Percentiles rank a stretch among this genome's conserved stretches.
phyloP scores from a whole-genome alignment of 2,113 vertebrate species.

The Grammomys surdaster region DNA sequence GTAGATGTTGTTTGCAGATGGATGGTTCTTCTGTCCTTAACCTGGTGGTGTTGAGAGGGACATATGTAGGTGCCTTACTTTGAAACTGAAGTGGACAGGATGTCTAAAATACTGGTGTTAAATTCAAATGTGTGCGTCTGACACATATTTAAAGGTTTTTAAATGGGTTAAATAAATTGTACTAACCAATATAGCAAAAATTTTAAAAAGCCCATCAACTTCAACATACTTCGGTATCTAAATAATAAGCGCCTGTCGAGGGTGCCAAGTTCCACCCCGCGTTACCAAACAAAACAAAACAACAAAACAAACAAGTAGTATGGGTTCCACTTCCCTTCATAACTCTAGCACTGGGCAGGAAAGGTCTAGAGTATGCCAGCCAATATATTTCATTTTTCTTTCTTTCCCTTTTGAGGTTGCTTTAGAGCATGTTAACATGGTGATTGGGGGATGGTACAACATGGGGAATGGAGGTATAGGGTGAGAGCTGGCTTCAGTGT shows the following conservation, averaged over 20 bases:
- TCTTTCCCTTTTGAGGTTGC: neutral
- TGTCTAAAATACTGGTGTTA: neutral
- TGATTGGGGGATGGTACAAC: neutral
- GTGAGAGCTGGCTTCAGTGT: neutral
- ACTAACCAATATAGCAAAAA: neutral
- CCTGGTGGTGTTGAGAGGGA: slow-evolving; percentile 49
- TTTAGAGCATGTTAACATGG: neutral
- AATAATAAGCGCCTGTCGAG: neutral
- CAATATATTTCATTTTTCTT: neutral
- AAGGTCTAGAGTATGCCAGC: neutral
- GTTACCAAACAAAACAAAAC: too few relatives aligned
- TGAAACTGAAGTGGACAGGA: slow-evolving; percentile 50
- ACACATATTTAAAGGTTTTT: neutral
- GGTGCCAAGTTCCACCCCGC: too few relatives aligned
- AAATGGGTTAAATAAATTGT: slow-evolving; percentile 42
- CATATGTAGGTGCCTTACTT: slow-evolving; percentile 44
- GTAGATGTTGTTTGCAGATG: slow-evolving; percentile 47
- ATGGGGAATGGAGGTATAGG: neutral
- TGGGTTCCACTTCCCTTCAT: neutral
- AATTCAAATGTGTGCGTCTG: neutral
- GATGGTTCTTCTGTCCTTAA: slow-evolving; percentile 34
- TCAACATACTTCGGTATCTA: neutral
- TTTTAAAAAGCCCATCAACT: neutral
- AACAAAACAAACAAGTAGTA: neutral
- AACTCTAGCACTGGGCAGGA: neutral